Evolutionary conservation across 2,797 vertebrate species (phyloP), one percentile per base, ranked within the genome.

Genomic region (Enteromius anoplus): DNA sequence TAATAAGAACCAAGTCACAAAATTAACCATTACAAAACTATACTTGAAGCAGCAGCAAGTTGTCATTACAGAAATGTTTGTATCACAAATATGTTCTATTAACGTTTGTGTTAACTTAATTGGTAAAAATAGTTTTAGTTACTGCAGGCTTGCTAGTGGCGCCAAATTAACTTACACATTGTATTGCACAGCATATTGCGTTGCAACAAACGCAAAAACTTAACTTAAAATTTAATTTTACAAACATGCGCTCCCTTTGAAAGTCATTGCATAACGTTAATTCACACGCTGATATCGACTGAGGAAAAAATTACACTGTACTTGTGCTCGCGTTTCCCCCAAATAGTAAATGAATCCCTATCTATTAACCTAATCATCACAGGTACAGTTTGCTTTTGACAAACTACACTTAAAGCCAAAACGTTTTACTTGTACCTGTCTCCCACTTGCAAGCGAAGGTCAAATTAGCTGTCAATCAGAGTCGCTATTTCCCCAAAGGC

Each of bases 381-480:
- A 60, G 37, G 21, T 60, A 70, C 73, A 7, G 81, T 78, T 70
- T 78, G 58, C 26, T 23, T 62, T 53, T 32, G 66, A 55, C 58
- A 42, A 29, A 42, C n/a, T 47, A n/a, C 7, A 64, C 32, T 53
- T 51, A 62, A 40, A 70, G 14, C 3, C 40, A 40, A 62, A 58
- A 68, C 11, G 58, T 47, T 73, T 32, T 37, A 32, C 7, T 5
- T 65, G n/a, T 79, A 84, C 68, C 68, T 84, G 75, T 78, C 55
- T 42, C 34, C 12, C 32, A 15, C 81, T n/a, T 9, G 15, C 68
- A 65, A 51, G 42, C 8, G 77, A 75, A 66, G 68, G 34, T 84
- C 83, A 79, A 73, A 75, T 53, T 60, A 75, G 69, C 45, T 53
- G 83, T 84, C 83, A 76, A 69, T 80, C 83, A 79, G 7, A 68